These are phyloP conservation scores for Chiloscyllium plagiosum DNA, from an alignment of 2,113 vertebrate genomes.

Conservation along the genomic window DNA sequence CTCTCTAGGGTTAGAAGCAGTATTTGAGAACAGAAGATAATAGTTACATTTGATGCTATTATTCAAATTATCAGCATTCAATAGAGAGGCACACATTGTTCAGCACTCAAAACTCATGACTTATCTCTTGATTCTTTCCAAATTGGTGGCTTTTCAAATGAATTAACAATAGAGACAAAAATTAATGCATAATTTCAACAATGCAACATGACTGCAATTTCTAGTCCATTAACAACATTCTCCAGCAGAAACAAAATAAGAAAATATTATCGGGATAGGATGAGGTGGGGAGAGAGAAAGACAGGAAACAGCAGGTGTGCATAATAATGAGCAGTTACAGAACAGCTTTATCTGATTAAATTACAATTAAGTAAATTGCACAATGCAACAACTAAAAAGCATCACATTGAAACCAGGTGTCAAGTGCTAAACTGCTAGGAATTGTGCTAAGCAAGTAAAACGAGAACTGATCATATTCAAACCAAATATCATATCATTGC, in stretches of 20 bases:
- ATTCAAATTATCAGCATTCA: background rate
- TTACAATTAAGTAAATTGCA: slow-evolving; percentile 13
- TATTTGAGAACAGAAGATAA: background rate
- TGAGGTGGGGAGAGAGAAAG: background rate
- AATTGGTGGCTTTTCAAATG: background rate
- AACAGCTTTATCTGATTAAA: slow-evolving; percentile 28
- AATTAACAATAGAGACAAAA: background rate
- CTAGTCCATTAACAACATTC: background rate
- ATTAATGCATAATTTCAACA: background rate
- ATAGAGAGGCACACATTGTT: background rate
- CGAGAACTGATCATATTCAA: background rate
- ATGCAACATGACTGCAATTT: background rate
- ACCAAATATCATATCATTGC: background rate
- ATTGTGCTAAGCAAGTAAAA: slow-evolving; percentile 14
- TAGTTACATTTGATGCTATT: background rate
- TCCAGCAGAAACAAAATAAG: background rate
- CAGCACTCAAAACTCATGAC: background rate
- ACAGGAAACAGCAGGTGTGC: background rate
- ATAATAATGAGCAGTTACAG: slow-evolving; percentile 16
- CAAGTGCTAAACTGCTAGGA: background rate
- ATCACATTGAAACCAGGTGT: slow-evolving; percentile 13
- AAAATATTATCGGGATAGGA: background rate
- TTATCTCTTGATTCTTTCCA: background rate
- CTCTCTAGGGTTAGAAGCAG: background rate
- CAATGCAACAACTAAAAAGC: background rate